These are phyloP conservation scores for Mythimna vitellina DNA, from an alignment of 2,888 invertebrate genomes.

Conservation along the genomic window DNA sequence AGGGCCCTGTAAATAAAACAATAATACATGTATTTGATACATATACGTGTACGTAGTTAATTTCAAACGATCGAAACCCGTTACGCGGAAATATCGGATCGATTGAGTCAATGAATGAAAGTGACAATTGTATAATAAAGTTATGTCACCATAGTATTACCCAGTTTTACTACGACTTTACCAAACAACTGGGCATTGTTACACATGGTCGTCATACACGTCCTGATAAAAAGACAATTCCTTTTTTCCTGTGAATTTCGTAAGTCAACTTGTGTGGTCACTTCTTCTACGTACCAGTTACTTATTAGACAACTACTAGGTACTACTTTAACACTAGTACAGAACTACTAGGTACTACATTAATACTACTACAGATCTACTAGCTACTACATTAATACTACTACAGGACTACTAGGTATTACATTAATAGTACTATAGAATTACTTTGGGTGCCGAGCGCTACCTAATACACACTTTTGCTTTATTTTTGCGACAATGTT, in stretches of 20 bases:
- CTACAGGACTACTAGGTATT: too few relatives aligned
- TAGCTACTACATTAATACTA: background rate
- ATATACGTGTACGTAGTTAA: background rate
- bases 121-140: constrained; percentile 20
- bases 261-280: background rate
- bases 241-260: background rate
- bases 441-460: too few relatives aligned
- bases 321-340: too few relatives aligned
- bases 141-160: constrained; percentile 11
- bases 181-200: constrained; percentile 18
- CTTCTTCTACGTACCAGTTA: too few relatives aligned
- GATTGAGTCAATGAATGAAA: constrained; percentile 35
- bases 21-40: background rate
- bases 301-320: too few relatives aligned
- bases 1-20: background rate
- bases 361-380: background rate
- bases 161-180: constrained; percentile 1
- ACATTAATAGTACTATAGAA: too few relatives aligned
- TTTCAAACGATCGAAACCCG: constrained; percentile 5
- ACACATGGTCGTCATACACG: background rate
- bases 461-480: too few relatives aligned
- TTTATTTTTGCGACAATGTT: too few relatives aligned
- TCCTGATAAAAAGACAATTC: background rate
- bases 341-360: too few relatives aligned
- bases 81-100: background rate